A percentile compares a stretch with the other conserved stretches of the same genome.
phyloP scores from a whole-genome alignment of 2,113 vertebrate species.

The Bubo bubo region DNA sequence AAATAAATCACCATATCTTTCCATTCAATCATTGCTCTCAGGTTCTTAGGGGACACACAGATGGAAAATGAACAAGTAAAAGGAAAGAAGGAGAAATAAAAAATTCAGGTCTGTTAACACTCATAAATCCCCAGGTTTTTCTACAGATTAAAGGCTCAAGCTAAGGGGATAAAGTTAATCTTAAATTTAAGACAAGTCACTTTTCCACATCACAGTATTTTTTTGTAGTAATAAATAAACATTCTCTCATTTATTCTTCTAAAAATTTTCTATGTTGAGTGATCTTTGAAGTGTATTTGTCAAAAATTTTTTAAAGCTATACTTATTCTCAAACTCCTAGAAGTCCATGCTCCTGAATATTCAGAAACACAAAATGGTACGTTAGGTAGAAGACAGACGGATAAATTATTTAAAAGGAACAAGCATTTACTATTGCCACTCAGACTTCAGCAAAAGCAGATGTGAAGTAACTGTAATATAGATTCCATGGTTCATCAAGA shows the following conservation, averaged over 20 bases:
- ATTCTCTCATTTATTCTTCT: not conserved
- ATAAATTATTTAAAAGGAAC: not conserved
- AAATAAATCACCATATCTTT: slow-evolving; percentile 47
- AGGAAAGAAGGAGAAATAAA: slow-evolving; percentile 45
- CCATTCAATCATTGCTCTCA: slow-evolving; percentile 21
- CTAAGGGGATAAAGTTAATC: slow-evolving; percentile 59
- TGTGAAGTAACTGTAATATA: not conserved
- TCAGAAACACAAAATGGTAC: not conserved
- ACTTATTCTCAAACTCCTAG: not conserved
- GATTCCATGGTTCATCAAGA: not conserved
- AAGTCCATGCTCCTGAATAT: not conserved
- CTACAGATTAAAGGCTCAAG: slow-evolving; percentile 67
- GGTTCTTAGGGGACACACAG: slow-evolving; percentile 34
- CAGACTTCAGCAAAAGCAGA: not conserved
- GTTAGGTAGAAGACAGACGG: not conserved
- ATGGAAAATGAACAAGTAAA: slow-evolving; percentile 49
- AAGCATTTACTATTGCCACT: not conserved
- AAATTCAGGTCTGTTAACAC: slow-evolving; percentile 59
- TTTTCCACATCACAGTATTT: slow-evolving; percentile 23
- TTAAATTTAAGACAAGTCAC: slow-evolving; percentile 59
- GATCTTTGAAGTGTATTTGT: not conserved
- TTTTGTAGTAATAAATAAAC: slow-evolving; percentile 46
- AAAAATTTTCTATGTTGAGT: not conserved
- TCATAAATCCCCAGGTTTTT: slow-evolving; percentile 63
- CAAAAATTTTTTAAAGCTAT: not conserved